phyloP scores from a whole-genome alignment of 2,113 vertebrate species.

The Sapajus apella region DNA sequence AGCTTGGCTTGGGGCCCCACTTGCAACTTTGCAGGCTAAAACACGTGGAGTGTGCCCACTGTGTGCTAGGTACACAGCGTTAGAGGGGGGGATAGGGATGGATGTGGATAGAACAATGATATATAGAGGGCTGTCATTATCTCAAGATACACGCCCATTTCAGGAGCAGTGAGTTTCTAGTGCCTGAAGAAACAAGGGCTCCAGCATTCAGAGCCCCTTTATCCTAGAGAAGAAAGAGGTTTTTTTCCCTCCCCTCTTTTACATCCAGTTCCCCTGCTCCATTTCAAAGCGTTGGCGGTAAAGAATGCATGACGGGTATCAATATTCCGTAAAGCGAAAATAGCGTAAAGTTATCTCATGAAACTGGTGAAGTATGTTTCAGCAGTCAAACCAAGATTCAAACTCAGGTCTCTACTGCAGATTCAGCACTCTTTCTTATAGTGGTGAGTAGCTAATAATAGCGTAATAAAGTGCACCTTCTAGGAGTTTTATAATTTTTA shows the following conservation, averaged over 20 bases:
- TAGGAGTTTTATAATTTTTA: conserved; percentile 18
- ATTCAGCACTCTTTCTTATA: conserved; percentile 34
- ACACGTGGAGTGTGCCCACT: conserved; percentile 13
- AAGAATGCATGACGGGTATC: conserved; percentile 72
- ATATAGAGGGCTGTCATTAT: background rate
- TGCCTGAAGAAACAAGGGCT: background rate
- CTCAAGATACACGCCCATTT: background rate
- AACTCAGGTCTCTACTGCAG: conserved; percentile 32
- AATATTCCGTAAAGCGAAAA: conserved; percentile 27
- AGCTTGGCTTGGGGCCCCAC: background rate
- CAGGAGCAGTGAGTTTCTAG: background rate
- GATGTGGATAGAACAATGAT: background rate
- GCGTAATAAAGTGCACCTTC: background rate
- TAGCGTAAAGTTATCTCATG: conserved; percentile 29
- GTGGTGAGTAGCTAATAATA: conserved; percentile 71
- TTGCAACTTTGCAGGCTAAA: background rate
- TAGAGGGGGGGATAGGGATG: background rate
- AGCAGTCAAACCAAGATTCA: conserved; percentile 35
- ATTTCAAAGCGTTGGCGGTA: conserved; percentile 72
- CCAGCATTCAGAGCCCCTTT: background rate
- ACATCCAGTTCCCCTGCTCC: background rate
- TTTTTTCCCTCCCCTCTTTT: conserved; percentile 46
- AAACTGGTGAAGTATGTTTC: conserved; percentile 6
- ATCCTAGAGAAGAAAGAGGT: background rate
- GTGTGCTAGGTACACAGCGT: background rate